Evolutionary conservation across 2,888 invertebrate species (phyloP).

Genomic region (Dynastes hyllus): DNA sequence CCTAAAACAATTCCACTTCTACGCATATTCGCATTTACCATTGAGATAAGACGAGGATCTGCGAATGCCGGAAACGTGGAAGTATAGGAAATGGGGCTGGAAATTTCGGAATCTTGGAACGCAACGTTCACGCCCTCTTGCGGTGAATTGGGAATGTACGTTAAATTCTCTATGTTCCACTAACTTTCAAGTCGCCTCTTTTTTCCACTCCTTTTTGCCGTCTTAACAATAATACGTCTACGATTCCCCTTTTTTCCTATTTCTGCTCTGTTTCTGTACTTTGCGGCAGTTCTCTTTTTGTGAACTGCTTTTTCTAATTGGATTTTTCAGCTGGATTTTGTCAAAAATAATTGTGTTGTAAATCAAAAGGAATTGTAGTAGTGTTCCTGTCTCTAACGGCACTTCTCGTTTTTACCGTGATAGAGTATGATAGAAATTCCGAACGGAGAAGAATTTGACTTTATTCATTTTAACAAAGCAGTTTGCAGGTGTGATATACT

Average conservation of each 20-base stretch:
- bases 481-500: no score
- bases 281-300: slow-evolving; percentile 23
- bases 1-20: slow-evolving; percentile 41
- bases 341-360: slow-evolving; percentile 30
- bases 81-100: slow-evolving; percentile 32
- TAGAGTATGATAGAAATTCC: no score
- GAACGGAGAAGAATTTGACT: not conserved
- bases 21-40: slow-evolving; percentile 34
- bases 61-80: slow-evolving; percentile 28
- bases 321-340: slow-evolving; percentile 35
- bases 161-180: slow-evolving; percentile 29
- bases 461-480: slow-evolving; percentile 10
- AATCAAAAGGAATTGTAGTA: slow-evolving; percentile 28
- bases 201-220: slow-evolving; percentile 14
- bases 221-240: slow-evolving; percentile 40
- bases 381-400: not conserved
- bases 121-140: slow-evolving; percentile 32
- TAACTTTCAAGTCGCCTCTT: slow-evolving; percentile 36
- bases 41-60: slow-evolving; percentile 39
- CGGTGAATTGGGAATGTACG: slow-evolving; percentile 33
- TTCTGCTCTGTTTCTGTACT: slow-evolving; percentile 15
- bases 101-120: slow-evolving; percentile 37
- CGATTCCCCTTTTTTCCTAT: slow-evolving; percentile 19
- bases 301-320: slow-evolving; percentile 38
- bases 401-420: not conserved